These are phyloP conservation scores for Sciurus carolinensis DNA, from an alignment of 2,797 vertebrate genomes.

Conservation along the genomic window DNA sequence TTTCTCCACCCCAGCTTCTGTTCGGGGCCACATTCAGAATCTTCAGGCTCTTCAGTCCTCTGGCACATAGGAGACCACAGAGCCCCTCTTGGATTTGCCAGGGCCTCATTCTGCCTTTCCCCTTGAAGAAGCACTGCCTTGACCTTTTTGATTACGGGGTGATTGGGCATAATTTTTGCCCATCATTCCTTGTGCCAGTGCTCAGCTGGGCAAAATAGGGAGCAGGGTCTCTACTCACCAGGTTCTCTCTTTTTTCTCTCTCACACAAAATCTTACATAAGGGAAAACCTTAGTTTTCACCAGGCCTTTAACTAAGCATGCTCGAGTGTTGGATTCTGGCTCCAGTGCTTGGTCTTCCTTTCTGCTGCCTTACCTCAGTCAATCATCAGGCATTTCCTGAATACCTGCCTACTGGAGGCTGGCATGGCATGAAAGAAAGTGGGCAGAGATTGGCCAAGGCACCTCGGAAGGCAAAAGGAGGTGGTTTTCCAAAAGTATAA, in stretches of 20 bases:
- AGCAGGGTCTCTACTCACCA: not conserved
- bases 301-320: not conserved
- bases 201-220: not conserved
- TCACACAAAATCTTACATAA: not conserved
- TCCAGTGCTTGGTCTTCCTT: not conserved
- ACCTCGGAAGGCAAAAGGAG: not conserved
- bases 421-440: not conserved
- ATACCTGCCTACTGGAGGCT: not conserved
- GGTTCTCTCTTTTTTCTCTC: not conserved
- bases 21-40: conserved; percentile 42
- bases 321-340: not conserved
- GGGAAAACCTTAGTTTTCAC: not conserved
- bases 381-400: not conserved
- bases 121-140: not conserved
- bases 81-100: not conserved
- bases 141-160: not conserved
- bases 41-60: not conserved
- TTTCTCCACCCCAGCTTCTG: conserved; percentile 56
- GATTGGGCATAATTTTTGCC: not conserved
- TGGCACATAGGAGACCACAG: not conserved
- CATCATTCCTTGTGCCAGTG: not conserved
- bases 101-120: not conserved
- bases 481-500: not conserved
- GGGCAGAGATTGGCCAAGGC: not conserved
- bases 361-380: not conserved